Conservation (phyloP, 2,113 vertebrate species). For the Hydrolagus affinis region DNA sequence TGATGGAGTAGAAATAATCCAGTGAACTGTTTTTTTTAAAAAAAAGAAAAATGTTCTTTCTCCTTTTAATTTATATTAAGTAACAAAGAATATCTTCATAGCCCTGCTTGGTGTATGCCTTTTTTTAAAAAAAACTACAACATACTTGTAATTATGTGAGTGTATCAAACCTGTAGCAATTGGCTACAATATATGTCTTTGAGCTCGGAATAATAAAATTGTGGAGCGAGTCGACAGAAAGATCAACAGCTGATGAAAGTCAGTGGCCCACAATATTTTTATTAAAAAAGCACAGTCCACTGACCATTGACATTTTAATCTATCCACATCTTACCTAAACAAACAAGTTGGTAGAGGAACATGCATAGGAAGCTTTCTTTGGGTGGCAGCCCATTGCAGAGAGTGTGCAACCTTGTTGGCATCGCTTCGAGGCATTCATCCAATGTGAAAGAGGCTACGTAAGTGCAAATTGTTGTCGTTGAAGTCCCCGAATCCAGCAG, state of each 20-base stretch:
- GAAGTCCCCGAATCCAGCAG: neutral
- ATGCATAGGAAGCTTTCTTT: neutral
- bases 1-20: neutral
- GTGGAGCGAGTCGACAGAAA: neutral
- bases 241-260: neutral
- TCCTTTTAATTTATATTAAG: constrained; percentile 10
- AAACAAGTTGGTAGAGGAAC: neutral
- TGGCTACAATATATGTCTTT: no score
- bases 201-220: neutral
- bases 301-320: neutral
- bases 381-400: neutral
- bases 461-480: neutral
- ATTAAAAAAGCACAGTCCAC: neutral
- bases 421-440: no score
- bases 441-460: no score
- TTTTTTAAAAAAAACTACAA: no score
- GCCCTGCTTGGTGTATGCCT: no score
- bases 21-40: neutral
- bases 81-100: neutral
- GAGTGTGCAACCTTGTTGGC: neutral
- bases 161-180: no score
- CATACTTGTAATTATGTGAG: no score
- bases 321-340: neutral
- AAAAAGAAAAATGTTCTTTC: neutral
- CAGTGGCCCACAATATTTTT: neutral